A percentile compares a stretch with the other conserved stretches of the same genome.
Conservation (phyloP, 1,140 invertebrate genomes). For the Heliconius hewitsoni region DNA sequence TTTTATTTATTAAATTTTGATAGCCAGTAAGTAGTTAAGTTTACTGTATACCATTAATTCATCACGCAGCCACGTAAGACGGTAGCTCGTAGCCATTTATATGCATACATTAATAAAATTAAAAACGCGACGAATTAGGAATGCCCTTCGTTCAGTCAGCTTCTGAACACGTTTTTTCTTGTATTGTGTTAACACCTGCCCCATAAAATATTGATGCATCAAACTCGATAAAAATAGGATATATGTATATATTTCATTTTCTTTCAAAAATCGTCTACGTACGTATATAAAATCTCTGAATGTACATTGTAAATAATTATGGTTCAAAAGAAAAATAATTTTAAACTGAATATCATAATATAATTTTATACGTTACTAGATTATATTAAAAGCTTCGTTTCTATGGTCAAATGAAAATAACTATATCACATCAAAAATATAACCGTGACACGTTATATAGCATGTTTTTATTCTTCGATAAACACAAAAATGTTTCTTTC, state of each 20-base stretch:
- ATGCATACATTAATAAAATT: constrained; percentile 8
- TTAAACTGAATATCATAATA: too few species aligned
- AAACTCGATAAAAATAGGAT: not conserved
- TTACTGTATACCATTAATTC: not conserved
- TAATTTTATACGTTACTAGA: too few species aligned
- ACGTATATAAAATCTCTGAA: too few species aligned
- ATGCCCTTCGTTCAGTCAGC: not conserved
- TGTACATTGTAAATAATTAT: too few species aligned
- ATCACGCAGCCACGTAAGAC: not conserved
- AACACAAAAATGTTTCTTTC: too few species aligned
- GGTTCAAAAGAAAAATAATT: too few species aligned
- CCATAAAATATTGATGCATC: constrained; percentile 24
- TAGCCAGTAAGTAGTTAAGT: not conserved
- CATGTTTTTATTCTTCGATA: too few species aligned
- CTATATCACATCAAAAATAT: too few species aligned
- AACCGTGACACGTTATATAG: too few species aligned
- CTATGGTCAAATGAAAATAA: too few species aligned
- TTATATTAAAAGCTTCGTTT: too few species aligned
- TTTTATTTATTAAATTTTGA: not conserved
- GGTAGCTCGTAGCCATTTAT: not conserved
- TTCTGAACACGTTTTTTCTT: not conserved
- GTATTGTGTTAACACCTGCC: constrained; percentile 7
- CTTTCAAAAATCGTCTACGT: not conserved
- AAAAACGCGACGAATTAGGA: constrained; percentile 10
- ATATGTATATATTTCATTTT: not conserved